A percentile compares a stretch with the other conserved stretches of the same genome.
These are phyloP conservation scores for silkworm (Bombyx mori) DNA, from an alignment of 1,140 invertebrate species.

Conservation along the genomic window DNA sequence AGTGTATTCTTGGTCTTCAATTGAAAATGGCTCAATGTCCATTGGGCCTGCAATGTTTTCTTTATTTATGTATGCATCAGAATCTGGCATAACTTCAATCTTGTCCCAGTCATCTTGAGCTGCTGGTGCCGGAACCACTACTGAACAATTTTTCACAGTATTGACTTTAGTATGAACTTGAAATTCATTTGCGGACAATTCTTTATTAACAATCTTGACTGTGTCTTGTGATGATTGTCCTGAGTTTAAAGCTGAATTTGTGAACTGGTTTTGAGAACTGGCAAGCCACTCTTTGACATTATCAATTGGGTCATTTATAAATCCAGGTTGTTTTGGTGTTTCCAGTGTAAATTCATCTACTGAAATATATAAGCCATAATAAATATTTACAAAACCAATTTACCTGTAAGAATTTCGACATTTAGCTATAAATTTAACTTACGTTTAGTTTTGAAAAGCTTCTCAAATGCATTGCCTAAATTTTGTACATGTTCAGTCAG, in stretches of 20 bases:
- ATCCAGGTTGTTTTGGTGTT: constrained; percentile 13
- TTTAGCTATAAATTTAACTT: constrained; percentile 16
- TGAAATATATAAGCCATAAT: constrained; percentile 23
- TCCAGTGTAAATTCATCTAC: constrained; percentile 39
- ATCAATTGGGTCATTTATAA: constrained; percentile 28
- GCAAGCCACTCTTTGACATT: constrained; percentile 55
- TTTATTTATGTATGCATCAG: constrained; percentile 11
- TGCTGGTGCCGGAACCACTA: constrained; percentile 22
- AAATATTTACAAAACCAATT: neutral
- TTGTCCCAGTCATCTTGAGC: constrained; percentile 58
- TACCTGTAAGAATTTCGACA: neutral
- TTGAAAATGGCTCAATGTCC: constrained; percentile 37
- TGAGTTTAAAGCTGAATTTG: constrained; percentile 32
- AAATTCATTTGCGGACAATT: constrained; percentile 31
- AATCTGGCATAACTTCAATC: constrained; percentile 45
- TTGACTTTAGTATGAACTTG: constrained; percentile 37
- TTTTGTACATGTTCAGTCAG: constrained; percentile 33
- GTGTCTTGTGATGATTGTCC: constrained; percentile 28
- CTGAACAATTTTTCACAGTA: constrained; percentile 19
- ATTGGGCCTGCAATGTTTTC: constrained; percentile 26
- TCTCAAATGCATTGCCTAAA: constrained; percentile 35
- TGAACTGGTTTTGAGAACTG: constrained; percentile 55
- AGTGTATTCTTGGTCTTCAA: constrained; percentile 33
- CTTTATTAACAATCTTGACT: constrained; percentile 11
- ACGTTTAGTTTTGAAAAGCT: constrained; percentile 45